A percentile compares a stretch with the other conserved stretches of the same genome.
Conservation (phyloP, 2,888 invertebrate species). For the Zelleria hepariella region DNA sequence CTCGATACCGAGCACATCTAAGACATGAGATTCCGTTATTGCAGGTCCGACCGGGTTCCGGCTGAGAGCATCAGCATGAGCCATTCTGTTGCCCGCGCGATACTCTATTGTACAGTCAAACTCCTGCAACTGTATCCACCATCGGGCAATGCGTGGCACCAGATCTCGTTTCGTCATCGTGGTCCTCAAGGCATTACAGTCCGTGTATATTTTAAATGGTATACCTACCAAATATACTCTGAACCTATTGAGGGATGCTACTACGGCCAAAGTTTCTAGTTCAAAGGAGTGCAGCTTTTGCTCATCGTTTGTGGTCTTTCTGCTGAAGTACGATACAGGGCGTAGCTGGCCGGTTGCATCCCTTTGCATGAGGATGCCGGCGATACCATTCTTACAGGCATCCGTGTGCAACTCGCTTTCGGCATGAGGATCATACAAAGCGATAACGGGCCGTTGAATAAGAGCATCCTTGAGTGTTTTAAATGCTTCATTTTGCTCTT, state of each 20-base stretch:
- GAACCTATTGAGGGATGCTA: conserved; percentile 16
- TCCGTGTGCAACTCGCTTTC: conserved; percentile 31
- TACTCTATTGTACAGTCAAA: no score
- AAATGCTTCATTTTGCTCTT: conserved; percentile 19
- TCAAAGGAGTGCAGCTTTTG: conserved; percentile 6
- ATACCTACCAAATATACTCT: conserved; percentile 19
- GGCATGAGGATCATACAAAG: conserved; percentile 19
- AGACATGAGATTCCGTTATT: not conserved
- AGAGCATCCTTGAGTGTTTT: conserved; percentile 18
- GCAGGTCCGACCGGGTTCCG: conserved; percentile 1
- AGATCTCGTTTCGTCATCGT: no score
- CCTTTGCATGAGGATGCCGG: conserved; percentile 28
- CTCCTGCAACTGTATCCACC: no score
- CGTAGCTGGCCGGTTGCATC: conserved; percentile 1
- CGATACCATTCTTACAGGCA: conserved; percentile 24
- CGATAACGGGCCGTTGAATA: conserved; percentile 20
- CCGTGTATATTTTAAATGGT: conserved; percentile 15
- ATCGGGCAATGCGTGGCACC: no score
- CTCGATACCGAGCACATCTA: not conserved
- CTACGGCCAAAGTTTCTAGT: conserved; percentile 10
- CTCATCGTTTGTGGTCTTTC: conserved; percentile 12
- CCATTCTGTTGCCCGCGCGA: conserved; percentile 19
- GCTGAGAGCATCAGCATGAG: conserved; percentile 28
- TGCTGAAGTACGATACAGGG: conserved; percentile 19
- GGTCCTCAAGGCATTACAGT: no score